Evolutionary conservation across 2,888 invertebrate species (phyloP), one percentile per base, ranked within the genome.

Genomic region (Hofmannophila pseudospretella): DNA sequence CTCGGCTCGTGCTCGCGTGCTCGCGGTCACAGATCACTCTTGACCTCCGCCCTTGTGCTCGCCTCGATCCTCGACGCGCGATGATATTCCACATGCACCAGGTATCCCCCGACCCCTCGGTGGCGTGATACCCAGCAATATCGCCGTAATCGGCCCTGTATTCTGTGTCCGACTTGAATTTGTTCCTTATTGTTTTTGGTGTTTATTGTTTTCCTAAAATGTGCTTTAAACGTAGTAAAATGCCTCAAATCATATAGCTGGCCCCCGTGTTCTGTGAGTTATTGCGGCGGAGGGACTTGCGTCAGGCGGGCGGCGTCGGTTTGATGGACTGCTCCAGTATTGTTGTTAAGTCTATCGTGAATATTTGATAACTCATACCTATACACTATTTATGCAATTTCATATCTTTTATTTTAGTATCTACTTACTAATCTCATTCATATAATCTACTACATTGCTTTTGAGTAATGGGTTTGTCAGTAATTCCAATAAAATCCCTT

Each of bases 131-230:
- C 54, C 60, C 58, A 58, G 62, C 74, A 70, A 79, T 81, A 75
- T 74, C 58, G 63, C 62, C 63, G 55, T 59, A 65, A 69, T 51
- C 66, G 67, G 59, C 62, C 67, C 66, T 59, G 63, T 69, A 69
- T 56, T 67, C 59, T 61, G 73, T 72, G 76, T 74, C 73, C 74
- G 61, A 72, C 66, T 77, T 75, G 66, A 74, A 79, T 78, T 79
- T 70, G 70, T 71, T 77, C 69, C 72, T 74, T 78, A 78, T 80
- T 76, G 76, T 78, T 80, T 79, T 72, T 65, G 65, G 81, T 82
- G 80, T 79, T 81, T 73, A 77, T 80, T 74, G 77, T 79, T 77
- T 76, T 67, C 62, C 57, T 66, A 64, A 71, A 68, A 68, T 75
- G 84, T 82, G 82, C 63, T 69, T 63, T 62, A 52, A 57, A 62